Evolutionary conservation across 2,113 vertebrate species (phyloP).

Genomic region (Megaleporinus macrocephalus): DNA sequence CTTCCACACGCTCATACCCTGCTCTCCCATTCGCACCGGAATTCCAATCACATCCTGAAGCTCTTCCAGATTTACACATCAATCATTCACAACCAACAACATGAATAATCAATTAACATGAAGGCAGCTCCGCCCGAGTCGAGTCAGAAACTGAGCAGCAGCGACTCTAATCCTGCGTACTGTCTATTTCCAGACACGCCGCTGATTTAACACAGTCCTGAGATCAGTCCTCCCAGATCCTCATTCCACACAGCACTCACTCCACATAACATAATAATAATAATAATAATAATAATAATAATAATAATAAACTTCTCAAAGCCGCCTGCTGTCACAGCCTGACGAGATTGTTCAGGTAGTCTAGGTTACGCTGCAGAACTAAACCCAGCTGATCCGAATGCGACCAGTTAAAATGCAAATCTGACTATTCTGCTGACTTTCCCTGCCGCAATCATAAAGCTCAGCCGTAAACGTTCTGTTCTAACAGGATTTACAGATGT

Average conservation of each 20-base stretch:
- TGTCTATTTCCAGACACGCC: not conserved
- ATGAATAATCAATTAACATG: not conserved
- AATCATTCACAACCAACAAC: not conserved
- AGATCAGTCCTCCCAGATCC: no score
- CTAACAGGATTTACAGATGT: not conserved
- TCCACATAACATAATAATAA: no score
- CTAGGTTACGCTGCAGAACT: not conserved
- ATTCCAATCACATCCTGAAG: not conserved
- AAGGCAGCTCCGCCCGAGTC: no score
- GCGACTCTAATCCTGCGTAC: not conserved
- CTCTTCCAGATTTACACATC: not conserved
- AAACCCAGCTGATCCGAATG: not conserved
- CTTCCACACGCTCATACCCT: no score
- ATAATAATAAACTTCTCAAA: not conserved
- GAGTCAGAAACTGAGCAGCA: no score
- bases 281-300: not conserved
- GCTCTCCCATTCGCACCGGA: not conserved
- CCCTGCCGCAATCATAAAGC: not conserved
- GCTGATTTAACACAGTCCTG: no score
- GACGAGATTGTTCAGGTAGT: not conserved
- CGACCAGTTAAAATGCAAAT: conserved; percentile 9
- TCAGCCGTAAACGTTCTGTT: conserved; percentile 1
- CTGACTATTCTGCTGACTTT: not conserved
- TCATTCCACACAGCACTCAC: no score
- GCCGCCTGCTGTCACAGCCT: not conserved